Conservation (phyloP, 1,140 invertebrate genomes). For the Asbolus verrucosus region DNA sequence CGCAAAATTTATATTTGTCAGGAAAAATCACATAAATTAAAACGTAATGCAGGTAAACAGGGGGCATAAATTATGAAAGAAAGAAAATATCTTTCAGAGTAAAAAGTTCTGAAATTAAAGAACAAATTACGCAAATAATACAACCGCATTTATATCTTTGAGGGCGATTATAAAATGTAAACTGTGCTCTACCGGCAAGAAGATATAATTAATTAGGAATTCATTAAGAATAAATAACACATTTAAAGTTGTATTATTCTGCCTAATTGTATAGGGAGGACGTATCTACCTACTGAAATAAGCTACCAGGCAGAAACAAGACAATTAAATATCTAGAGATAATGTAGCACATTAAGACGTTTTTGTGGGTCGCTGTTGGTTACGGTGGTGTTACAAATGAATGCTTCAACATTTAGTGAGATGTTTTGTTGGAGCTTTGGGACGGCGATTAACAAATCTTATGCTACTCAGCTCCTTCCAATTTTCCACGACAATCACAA, state of each 20-base stretch:
- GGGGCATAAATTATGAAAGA: conserved; percentile 19
- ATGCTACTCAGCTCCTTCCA: conserved; percentile 36
- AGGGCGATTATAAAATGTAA: conserved; percentile 31
- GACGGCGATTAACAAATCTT: conserved; percentile 36
- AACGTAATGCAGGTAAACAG: conserved; percentile 31
- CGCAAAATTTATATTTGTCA: conserved; percentile 19
- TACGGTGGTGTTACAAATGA: conserved; percentile 38
- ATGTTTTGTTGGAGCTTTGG: conserved; percentile 37
- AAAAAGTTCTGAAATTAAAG: conserved; percentile 28
- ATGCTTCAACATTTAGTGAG: conserved; percentile 39
- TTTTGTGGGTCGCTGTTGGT: conserved; percentile 36
- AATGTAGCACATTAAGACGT: conserved; percentile 39
- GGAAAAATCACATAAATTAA: conserved; percentile 37
- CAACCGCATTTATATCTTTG: conserved; percentile 9
- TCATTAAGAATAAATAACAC: conserved; percentile 38
- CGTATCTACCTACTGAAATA: conserved; percentile 39
- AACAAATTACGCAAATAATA: conserved; percentile 27
- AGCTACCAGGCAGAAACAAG: conserved; percentile 38
- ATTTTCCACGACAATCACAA: conserved; percentile 38
- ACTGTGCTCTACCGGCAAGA: conserved; percentile 8
- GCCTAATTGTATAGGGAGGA: conserved; percentile 35
- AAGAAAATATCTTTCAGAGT: conserved; percentile 21
- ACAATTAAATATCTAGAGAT: conserved; percentile 39
- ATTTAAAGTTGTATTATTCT: conserved; percentile 39
- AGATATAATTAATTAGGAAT: conserved; percentile 37